Base-by-base conservation (phyloP, 1,140 invertebrate genomes). In the Prorops nasuta region DNA sequence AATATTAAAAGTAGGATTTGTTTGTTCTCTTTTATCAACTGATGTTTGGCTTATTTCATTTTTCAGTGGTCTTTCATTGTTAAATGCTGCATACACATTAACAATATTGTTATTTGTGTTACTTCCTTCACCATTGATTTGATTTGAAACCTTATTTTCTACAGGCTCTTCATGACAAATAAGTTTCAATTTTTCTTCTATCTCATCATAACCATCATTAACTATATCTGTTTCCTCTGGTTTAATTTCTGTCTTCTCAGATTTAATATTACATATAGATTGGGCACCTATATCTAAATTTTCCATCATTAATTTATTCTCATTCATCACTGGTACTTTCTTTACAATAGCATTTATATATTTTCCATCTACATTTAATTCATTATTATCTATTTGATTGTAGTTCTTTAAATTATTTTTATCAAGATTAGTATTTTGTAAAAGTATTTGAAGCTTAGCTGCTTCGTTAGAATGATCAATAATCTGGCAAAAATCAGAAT, bases 131-230 rank as follows among this genome's bases (percentile, higher is more conserved):
- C 41, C 3, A 15, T 31, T 7, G 21, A 15, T 4, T 48, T 46
- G 3, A n/a, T 31, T 14, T 41, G n/a, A 34, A 3, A 20, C 16
- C 2, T 47, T 17, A 12, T 59, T 54, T 22, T 54, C 56, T 0
- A 15, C 48, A 8, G 40, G 38, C 10, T 46, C 50, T 10, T 54
- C 65, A 28, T 68, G 61, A 7, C 66, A 72, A 28, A 72, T 66
- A n/a, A 60, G 40, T 28, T 67, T 67, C n/a, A 72, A 50, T 22
- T 61, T 69, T 38, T 69, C 63, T 36, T 69, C 66, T 24, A 69
- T 66, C 34, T 67, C 66, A 31, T 69, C 66, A 18, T 67, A 69
- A 48, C 50, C 52, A 42, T 64, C 51, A 14, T 53, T 28, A 44
- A 49, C 37, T 22, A 45, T 44, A 18, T 63, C 56, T 35, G 51